Conservation (phyloP, 1,140 invertebrate genomes). For the Drosophila quadrilineata region DNA sequence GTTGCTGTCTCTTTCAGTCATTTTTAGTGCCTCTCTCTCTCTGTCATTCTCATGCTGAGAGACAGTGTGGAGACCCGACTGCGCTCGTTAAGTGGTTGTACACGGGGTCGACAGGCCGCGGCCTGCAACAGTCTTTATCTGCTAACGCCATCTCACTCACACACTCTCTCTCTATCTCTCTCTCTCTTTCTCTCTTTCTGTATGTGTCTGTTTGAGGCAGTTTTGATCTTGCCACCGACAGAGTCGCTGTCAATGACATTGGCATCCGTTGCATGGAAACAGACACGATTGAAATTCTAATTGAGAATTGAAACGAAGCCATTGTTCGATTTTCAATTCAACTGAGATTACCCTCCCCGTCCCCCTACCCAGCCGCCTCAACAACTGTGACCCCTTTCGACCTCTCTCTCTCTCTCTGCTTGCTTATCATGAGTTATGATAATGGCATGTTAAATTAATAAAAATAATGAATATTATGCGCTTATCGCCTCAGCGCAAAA, state of each 20-base stretch:
- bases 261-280: slow-evolving; percentile 14
- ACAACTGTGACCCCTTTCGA: slow-evolving; percentile 17
- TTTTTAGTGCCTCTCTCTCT: too few species aligned
- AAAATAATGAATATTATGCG: slow-evolving; percentile 67
- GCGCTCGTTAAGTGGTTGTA: slow-evolving; percentile 45
- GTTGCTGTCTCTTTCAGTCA: too few species aligned
- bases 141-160: not conserved
- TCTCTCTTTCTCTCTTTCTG: too few species aligned
- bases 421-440: slow-evolving; percentile 54
- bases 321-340: slow-evolving; percentile 7
- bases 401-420: not conserved
- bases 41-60: too few species aligned
- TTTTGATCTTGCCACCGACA: too few species aligned
- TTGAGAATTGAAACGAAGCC: slow-evolving; percentile 32
- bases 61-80: not conserved
- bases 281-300: slow-evolving; percentile 18
- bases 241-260: slow-evolving; percentile 41
- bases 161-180: too few species aligned
- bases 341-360: too few species aligned
- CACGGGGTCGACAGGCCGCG: slow-evolving; percentile 26
- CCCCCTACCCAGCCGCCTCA: too few species aligned
- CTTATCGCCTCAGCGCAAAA: not conserved
- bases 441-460: slow-evolving; percentile 71
- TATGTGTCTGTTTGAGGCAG: slow-evolving; percentile 1
- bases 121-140: slow-evolving; percentile 37